Conservation (phyloP, 2,113 vertebrate species). For the Pycnonotus jocosus region DNA sequence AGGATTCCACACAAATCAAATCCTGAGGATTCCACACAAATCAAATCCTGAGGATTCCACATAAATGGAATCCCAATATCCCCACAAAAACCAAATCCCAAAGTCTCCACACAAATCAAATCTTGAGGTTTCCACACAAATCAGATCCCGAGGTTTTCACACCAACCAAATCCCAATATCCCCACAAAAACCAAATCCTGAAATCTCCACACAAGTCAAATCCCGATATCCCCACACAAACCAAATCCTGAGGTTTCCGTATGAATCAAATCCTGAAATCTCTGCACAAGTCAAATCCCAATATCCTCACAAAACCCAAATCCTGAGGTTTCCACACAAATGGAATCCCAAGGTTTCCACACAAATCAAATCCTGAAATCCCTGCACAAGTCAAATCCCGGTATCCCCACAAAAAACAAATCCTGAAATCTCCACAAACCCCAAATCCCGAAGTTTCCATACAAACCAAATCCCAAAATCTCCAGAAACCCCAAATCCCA, state of each 20-base stretch:
- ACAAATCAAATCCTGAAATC: neutral
- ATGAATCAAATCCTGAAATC: fast-evolving
- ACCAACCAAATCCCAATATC: fast-evolving
- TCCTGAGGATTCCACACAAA: fast-evolving
- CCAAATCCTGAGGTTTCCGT: too few species aligned
- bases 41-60: fast-evolving
- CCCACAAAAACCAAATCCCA: fast-evolving
- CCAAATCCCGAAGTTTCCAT: too few species aligned
- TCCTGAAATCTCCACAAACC: fast-evolving
- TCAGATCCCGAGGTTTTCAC: fast-evolving
- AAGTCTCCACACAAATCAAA: too few species aligned
- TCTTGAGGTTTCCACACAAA: fast-evolving
- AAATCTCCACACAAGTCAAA: too few species aligned
- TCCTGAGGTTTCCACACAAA: fast-evolving
- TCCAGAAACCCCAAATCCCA: too few species aligned
- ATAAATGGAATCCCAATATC: fast-evolving
- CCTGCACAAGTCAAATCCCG: too few species aligned
- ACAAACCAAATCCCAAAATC: neutral
- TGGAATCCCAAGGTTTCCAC: too few species aligned
- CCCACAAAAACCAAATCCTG: fast-evolving
- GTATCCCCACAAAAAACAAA: fast-evolving
- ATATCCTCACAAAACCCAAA: fast-evolving
- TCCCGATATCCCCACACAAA: too few species aligned
- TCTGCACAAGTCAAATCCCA: neutral
- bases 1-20: too few species aligned